These are phyloP conservation scores for Peromyscus leucopus DNA, from an alignment of 2,113 vertebrate genomes.

Conservation along the genomic window DNA sequence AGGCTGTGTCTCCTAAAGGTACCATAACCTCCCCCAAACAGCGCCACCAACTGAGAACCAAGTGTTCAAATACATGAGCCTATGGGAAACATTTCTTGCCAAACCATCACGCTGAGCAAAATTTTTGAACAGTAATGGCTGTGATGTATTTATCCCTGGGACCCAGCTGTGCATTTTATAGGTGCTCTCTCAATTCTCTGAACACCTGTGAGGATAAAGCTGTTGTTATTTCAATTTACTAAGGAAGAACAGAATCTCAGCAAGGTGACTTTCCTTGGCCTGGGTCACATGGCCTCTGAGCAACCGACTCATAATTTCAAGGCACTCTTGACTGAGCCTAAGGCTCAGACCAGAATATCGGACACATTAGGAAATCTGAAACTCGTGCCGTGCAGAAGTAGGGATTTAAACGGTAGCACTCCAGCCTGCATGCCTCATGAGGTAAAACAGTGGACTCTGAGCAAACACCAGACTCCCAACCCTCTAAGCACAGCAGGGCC, in stretches of 20 bases:
- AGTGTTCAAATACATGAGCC: neutral
- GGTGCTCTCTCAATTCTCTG: neutral
- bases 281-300: neutral
- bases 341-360: neutral
- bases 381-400: neutral
- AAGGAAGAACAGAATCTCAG: neutral
- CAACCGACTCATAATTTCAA: neutral
- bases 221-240: neutral
- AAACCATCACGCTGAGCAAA: neutral
- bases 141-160: neutral
- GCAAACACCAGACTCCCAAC: neutral
- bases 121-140: neutral
- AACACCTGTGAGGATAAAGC: neutral
- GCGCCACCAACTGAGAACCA: neutral
- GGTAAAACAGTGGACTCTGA: neutral
- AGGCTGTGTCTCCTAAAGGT: neutral
- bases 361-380: neutral
- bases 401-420: neutral
- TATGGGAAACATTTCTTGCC: neutral
- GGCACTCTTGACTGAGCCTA: neutral
- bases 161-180: neutral
- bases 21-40: neutral
- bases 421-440: neutral
- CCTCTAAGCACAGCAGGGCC: neutral
- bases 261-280: neutral